Conservation (phyloP, 2,797 vertebrate species). For the Hylomyscus alleni region DNA sequence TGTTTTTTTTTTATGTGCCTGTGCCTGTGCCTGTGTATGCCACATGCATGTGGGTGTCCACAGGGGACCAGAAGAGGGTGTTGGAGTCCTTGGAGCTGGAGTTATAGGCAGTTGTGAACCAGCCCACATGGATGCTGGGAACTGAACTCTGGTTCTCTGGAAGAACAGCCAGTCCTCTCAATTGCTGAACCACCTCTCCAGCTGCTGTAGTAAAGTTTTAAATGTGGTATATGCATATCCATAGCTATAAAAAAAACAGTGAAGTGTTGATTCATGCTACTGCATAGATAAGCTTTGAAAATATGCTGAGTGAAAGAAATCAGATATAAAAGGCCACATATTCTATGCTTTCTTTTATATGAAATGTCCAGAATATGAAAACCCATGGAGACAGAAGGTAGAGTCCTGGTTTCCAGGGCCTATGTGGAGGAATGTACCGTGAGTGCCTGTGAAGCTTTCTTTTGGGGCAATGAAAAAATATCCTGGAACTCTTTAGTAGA, state of each 20-base stretch:
- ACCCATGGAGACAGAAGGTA: neutral
- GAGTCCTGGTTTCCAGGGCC: neutral
- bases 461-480: neutral
- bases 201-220: neutral
- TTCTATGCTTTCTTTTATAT: neutral
- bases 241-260: neutral
- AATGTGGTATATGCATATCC: neutral
- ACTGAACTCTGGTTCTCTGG: neutral
- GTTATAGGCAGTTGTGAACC: neutral
- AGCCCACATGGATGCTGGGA: neutral
- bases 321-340: neutral
- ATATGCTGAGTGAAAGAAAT: neutral
- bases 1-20: too few relatives aligned
- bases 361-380: neutral
- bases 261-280: neutral
- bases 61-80: neutral
- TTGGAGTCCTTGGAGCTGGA: neutral
- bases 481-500: constrained; percentile 3
- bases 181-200: neutral
- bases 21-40: neutral
- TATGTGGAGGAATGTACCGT: neutral
- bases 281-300: neutral
- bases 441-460: neutral
- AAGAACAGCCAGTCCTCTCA: neutral
- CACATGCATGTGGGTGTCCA: neutral